Evolutionary conservation across 2,888 invertebrate genomes (phyloP).

Genomic region (Melitaea athalia): DNA sequence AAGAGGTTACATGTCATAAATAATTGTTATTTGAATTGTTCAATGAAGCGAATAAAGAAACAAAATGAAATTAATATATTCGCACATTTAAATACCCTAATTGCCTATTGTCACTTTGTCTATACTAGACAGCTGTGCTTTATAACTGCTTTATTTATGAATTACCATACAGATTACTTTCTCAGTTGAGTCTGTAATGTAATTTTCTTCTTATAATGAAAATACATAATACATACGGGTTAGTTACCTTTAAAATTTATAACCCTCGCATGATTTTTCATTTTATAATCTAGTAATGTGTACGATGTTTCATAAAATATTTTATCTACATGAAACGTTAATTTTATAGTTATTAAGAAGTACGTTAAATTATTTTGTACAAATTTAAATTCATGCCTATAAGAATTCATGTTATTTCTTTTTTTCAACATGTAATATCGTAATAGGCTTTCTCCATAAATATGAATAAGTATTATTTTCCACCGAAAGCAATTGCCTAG

Average conservation of each 20-base stretch:
- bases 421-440: no score
- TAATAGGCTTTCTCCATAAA: no score
- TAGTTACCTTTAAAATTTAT: slow-evolving; percentile 8
- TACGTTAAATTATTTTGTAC: no score
- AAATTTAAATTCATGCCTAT: not conserved
- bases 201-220: slow-evolving; percentile 25
- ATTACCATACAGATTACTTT: slow-evolving; percentile 26
- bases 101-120: slow-evolving; percentile 16
- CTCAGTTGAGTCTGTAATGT: slow-evolving; percentile 25
- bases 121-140: slow-evolving; percentile 23
- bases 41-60: not conserved
- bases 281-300: slow-evolving; percentile 2
- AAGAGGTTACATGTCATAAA: no score
- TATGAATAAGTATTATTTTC: no score
- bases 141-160: slow-evolving; percentile 19
- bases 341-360: no score
- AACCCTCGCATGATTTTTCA: slow-evolving; percentile 7
- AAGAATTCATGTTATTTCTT: no score
- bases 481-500: no score
- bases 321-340: not conserved
- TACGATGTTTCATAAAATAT: not conserved
- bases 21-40: not conserved
- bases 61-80: not conserved
- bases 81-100: not conserved
- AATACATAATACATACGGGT: slow-evolving; percentile 18